Percentiles rank a stretch among this genome's conserved stretches.
Conservation (phyloP, 1,140 invertebrate genomes). For the Lordiphosa collinella region DNA sequence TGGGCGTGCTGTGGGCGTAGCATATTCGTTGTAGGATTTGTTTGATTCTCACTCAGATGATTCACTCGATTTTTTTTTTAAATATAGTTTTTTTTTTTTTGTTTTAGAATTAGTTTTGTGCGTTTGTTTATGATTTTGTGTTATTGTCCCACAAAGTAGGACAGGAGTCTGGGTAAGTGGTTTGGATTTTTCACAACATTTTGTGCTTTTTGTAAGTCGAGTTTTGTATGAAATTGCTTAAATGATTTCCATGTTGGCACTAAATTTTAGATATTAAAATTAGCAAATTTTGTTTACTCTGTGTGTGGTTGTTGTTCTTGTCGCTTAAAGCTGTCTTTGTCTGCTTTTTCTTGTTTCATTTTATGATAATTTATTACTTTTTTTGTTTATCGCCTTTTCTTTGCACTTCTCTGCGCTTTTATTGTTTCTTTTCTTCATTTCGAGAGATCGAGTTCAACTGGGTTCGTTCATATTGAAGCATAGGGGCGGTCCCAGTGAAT, state of each 20-base stretch:
- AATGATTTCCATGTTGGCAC: conserved; percentile 69
- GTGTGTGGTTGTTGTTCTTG: conserved; percentile 9
- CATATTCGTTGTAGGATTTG: conserved; percentile 31
- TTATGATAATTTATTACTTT: conserved; percentile 70
- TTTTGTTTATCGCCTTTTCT: conserved; percentile 28
- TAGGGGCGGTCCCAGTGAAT: conserved; percentile 23
- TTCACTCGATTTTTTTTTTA: conserved; percentile 18
- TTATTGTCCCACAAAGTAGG: conserved; percentile 42
- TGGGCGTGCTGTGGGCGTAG: conserved; percentile 52
- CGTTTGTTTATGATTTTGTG: conserved; percentile 5
- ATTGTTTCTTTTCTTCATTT: conserved; percentile 51
- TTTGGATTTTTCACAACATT: conserved; percentile 52
- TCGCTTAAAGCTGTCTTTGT: conserved; percentile 15
- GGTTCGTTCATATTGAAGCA: conserved; percentile 10
- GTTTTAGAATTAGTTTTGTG: neutral
- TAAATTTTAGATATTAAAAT: conserved; percentile 17
- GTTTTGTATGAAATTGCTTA: conserved; percentile 34
- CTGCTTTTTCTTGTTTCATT: conserved; percentile 22
- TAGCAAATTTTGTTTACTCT: conserved; percentile 6
- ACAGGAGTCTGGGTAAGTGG: conserved; percentile 14
- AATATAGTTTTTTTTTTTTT: neutral
- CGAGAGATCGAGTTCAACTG: conserved; percentile 1
- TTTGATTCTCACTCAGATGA: conserved; percentile 11
- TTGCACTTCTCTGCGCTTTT: conserved; percentile 30
- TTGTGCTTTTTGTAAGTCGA: conserved; percentile 39